Conservation (phyloP, 2,797 vertebrate species). For the Heteromormyrus szaboi region DNA sequence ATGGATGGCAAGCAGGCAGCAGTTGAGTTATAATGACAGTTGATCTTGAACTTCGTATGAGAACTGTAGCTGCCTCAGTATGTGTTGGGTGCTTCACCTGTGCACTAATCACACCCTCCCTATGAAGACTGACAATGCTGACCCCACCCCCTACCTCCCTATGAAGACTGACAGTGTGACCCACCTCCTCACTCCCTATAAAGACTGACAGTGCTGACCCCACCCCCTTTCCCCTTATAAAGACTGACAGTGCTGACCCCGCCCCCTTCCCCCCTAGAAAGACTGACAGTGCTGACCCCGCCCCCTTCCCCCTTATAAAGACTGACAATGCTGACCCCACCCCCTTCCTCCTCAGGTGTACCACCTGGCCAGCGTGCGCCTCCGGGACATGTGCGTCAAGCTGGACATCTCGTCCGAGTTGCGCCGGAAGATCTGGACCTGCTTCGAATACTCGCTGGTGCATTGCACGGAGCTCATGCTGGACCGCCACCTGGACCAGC, state of each 20-base stretch:
- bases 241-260: background rate
- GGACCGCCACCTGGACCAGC: conserved; percentile 81
- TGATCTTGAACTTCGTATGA: background rate
- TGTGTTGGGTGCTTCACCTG: background rate
- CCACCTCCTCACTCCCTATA: too few species aligned
- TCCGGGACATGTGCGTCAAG: conserved; percentile 76
- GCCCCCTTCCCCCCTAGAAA: too few species aligned
- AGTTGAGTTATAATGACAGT: background rate
- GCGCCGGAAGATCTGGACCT: conserved; percentile 84
- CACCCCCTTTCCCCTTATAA: too few species aligned
- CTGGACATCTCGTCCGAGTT: conserved; percentile 75
- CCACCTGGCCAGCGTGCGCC: conserved; percentile 76
- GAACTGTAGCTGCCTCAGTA: background rate
- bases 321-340: background rate
- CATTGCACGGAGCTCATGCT: conserved; percentile 77
- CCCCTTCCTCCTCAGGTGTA: conserved; percentile 63
- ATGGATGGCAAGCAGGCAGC: background rate
- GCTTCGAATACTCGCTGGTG: conserved; percentile 79
- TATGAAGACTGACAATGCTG: background rate
- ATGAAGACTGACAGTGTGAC: background rate
- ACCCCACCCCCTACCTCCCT: too few species aligned
- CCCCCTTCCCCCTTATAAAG: background rate
- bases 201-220: background rate
- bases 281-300: background rate
- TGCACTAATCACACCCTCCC: background rate